Percentiles rank a stretch among this genome's conserved stretches.
phyloP scores from a whole-genome alignment of 1,140 invertebrate species.

The Anastrepha obliqua region DNA sequence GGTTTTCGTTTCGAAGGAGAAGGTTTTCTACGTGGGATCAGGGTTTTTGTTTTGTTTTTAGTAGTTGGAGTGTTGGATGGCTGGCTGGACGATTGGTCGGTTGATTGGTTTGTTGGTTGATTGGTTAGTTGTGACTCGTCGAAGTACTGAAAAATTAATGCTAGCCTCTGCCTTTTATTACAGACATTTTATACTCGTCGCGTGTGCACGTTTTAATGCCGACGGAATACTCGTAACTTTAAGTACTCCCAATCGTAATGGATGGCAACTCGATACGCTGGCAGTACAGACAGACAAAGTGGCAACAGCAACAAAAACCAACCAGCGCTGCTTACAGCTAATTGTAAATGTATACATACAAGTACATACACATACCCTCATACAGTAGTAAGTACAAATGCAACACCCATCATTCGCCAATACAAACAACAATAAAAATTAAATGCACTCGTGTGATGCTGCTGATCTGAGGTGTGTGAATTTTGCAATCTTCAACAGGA shows the following conservation, averaged over 20 bases:
- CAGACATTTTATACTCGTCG: constrained; percentile 53
- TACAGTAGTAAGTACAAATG: neutral
- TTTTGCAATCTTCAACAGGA: constrained; percentile 44
- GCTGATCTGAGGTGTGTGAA: constrained; percentile 22
- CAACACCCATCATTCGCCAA: neutral
- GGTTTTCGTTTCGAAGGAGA: neutral
- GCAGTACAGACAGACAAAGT: neutral
- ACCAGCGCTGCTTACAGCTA: constrained; percentile 1
- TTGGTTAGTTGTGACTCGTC: constrained; percentile 26
- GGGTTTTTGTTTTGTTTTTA: neutral
- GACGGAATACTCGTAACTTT: neutral
- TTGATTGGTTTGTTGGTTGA: neutral
- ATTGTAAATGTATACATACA: neutral
- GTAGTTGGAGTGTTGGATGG: neutral
- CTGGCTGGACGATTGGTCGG: neutral
- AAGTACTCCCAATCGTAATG: constrained; percentile 52
- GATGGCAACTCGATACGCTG: constrained; percentile 37
- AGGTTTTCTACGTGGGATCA: neutral
- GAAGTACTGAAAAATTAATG: constrained; percentile 53
- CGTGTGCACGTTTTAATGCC: constrained; percentile 10
- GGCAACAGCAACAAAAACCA: neutral
- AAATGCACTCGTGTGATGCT: neutral
- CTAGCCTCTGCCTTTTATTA: constrained; percentile 43
- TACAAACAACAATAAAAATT: neutral
- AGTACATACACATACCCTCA: neutral